Percentiles rank a stretch among this genome's conserved stretches.
Evolutionary conservation across 2,797 vertebrate genomes (phyloP).

Genomic region (Pangasius mekongensis): DNA sequence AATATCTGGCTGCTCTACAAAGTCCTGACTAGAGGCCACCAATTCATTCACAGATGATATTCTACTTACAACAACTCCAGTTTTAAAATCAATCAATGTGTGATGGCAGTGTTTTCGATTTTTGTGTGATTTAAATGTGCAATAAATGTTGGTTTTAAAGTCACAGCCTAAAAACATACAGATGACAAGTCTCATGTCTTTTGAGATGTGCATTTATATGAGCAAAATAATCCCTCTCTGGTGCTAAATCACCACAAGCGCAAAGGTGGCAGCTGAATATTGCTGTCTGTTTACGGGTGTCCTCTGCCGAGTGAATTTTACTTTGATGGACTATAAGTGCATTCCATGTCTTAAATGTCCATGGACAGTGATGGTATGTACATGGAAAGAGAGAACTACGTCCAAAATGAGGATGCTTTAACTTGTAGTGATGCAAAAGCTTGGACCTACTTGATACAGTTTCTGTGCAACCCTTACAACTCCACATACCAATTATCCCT

Average conservation of each 20-base stretch:
- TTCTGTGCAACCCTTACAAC: neutral
- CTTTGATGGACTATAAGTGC: too few relatives aligned
- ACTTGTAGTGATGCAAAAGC: conserved; percentile 7
- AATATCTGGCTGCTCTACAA: neutral
- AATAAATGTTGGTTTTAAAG: neutral
- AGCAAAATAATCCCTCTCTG: too few relatives aligned
- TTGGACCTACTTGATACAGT: neutral
- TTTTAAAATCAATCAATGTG: neutral
- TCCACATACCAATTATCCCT: neutral
- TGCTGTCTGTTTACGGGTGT: too few relatives aligned
- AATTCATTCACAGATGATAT: neutral
- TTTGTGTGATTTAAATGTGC: neutral
- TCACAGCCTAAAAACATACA: neutral
- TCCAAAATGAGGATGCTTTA: conserved; percentile 4
- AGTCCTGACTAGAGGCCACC: neutral
- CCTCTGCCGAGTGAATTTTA: too few relatives aligned
- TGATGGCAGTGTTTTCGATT: neutral
- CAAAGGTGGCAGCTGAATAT: too few relatives aligned
- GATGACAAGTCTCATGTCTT: neutral
- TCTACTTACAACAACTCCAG: neutral
- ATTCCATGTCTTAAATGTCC: neutral
- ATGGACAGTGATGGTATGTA: neutral
- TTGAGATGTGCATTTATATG: neutral
- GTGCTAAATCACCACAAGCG: too few relatives aligned
- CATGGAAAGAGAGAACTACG: neutral